phyloP scores from a whole-genome alignment of 2,888 invertebrate genomes.

The Lamellibrachia satsuma region DNA sequence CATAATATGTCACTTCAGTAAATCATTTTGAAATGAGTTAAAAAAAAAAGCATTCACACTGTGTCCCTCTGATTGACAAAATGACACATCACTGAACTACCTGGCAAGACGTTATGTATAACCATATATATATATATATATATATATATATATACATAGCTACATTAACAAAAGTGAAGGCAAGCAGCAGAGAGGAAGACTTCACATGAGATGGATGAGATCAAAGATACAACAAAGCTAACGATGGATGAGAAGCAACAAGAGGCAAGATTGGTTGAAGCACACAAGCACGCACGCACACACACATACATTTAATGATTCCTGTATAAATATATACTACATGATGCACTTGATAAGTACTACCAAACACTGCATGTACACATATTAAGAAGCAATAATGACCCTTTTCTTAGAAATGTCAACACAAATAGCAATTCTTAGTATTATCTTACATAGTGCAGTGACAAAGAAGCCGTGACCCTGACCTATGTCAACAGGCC shows the following conservation, averaged over 20 bases:
- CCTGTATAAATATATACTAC: not conserved
- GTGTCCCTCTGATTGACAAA: not conserved
- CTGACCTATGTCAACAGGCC: not conserved
- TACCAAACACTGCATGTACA: not conserved
- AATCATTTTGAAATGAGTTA: too few species aligned
- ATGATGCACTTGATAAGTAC: not conserved
- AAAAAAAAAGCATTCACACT: too few species aligned
- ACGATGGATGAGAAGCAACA: too few species aligned
- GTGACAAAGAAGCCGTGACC: not conserved
- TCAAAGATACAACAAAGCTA: too few species aligned
- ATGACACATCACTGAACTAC: not conserved
- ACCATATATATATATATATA: not conserved
- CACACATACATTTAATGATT: not conserved
- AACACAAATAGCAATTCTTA: not conserved
- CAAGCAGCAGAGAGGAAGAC: too few species aligned
- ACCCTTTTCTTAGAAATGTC: not conserved
- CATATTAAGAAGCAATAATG: not conserved
- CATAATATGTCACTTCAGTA: too few species aligned
- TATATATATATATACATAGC: not conserved
- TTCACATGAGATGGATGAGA: too few species aligned
- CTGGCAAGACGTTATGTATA: not conserved
- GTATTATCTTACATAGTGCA: not conserved
- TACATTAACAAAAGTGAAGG: not conserved
- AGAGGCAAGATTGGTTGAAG: too few species aligned
- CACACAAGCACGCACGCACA: not conserved